Base-by-base conservation (phyloP, 2,797 vertebrate genomes). In the Mus minutoides region DNA sequence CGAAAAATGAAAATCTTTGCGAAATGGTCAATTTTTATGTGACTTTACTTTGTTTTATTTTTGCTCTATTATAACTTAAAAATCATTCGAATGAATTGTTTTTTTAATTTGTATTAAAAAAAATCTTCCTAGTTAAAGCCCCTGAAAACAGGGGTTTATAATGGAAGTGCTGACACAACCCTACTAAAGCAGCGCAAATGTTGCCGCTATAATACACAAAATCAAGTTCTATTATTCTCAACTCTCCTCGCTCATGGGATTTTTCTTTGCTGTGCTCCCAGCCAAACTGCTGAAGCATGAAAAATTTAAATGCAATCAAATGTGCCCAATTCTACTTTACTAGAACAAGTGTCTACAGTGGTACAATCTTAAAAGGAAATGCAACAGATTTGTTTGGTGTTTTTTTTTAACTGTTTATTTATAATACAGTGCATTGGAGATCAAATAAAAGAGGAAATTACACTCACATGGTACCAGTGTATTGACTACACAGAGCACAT, bases 141-240 rank as follows among this genome's bases (percentile, higher is more conserved):
- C 97, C 98, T 98, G 98, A 98, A 98, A 98, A 99, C 98, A 98
- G 98, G 98, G 98, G 98, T 98, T 99, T 98, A 99, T 98, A 99
- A 99, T 99, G 98, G 98, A 99, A 99, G 98, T 99, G 98, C 98
- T 99, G 98, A 99, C 98, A 99, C 98, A 99, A 99, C 98, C 98
- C 98, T 98, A 98, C 98, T 98, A 98, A 98, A 98, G 98, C 98
- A 98, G 98, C 98, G 97, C 98, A 99, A 99, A 98, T 99, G 98
- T 98, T 98, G 98, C 98, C 97, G 98, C 98, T 98, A 98, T 98
- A 99, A 98, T 99, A 99, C 99, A 99, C 98, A 99, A 99, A 99
- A 99, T 99, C 99, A 99, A 99, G 99, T 99, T 99, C 99, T 99
- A 99, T 99, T 99, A 99, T 99, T 99, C 99, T 99, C 99, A 99